Conservation (phyloP, 1,140 invertebrate genomes). For the Drosophila parabipectinata region DNA sequence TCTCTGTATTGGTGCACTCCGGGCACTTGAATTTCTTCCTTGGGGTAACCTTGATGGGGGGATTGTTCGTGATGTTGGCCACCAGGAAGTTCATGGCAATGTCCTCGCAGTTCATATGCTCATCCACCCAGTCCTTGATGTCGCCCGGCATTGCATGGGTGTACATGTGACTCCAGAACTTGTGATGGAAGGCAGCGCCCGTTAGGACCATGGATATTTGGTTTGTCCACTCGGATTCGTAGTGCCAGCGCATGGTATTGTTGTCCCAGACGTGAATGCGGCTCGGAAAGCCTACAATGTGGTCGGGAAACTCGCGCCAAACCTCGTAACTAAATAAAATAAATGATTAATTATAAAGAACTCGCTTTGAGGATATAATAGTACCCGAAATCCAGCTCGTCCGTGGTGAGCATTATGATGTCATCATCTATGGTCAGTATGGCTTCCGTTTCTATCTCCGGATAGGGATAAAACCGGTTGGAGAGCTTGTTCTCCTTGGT, state of each 20-base stretch:
- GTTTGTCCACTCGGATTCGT: slow-evolving; percentile 98
- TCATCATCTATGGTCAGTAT: slow-evolving; percentile 96
- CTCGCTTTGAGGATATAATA: too few species aligned
- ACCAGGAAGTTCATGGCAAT: slow-evolving; percentile 98
- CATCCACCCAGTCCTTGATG: slow-evolving; percentile 93
- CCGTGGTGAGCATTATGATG: slow-evolving; percentile 96
- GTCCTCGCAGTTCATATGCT: slow-evolving; percentile 97
- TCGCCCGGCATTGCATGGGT: slow-evolving; percentile 92
- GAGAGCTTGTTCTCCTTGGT: slow-evolving; percentile 96
- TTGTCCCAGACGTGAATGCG: slow-evolving; percentile 96
- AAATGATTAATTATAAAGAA: neutral
- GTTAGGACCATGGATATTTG: slow-evolving; percentile 96
- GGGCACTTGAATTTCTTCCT: slow-evolving; percentile 99
- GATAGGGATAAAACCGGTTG: slow-evolving; percentile 96
- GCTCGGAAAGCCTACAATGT: slow-evolving; percentile 96
- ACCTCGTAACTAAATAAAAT: slow-evolving; percentile 87
- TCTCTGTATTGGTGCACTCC: slow-evolving; percentile 96
- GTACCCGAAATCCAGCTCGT: slow-evolving; percentile 96
- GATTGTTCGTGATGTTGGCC: slow-evolving; percentile 95
- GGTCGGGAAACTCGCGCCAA: slow-evolving; percentile 96
- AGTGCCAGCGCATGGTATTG: slow-evolving; percentile 91
- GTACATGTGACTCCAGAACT: slow-evolving; percentile 96
- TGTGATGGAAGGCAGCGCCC: slow-evolving; percentile 97
- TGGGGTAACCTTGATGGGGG: slow-evolving; percentile 97
- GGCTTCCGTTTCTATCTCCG: slow-evolving; percentile 96